phyloP scores from a whole-genome alignment of 2,797 vertebrate species.

The Gila robusta region DNA sequence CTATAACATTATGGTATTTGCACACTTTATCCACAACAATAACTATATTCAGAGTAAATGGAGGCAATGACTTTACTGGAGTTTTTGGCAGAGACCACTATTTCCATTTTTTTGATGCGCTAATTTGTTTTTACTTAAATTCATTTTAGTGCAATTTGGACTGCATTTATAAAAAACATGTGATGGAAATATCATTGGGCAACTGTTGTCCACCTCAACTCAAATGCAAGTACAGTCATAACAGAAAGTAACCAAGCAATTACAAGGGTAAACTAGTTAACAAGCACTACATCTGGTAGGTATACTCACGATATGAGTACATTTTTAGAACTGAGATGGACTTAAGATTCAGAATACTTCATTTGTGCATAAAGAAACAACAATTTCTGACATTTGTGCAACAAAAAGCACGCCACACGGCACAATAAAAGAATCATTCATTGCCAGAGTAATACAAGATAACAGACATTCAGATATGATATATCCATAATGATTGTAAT shows the following conservation, averaged over 20 bases:
- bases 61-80: background rate
- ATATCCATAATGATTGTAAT: constrained; percentile 61
- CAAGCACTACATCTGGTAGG: background rate
- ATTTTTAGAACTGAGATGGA: constrained; percentile 14
- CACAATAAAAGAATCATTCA: constrained; percentile 53
- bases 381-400: constrained; percentile 53
- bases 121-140: background rate
- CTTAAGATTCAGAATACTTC: background rate
- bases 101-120: constrained; percentile 11
- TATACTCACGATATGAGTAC: constrained; percentile 15
- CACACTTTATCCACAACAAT: constrained; percentile 15
- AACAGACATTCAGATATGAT: constrained; percentile 49
- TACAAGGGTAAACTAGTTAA: constrained; percentile 9
- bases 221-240: background rate
- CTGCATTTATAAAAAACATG: background rate
- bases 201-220: background rate
- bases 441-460: constrained; percentile 57
- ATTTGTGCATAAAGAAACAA: constrained; percentile 34
- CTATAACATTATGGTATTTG: constrained; percentile 15
- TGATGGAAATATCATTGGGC: background rate
- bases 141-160: background rate
- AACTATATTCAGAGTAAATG: background rate
- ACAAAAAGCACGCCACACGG: constrained; percentile 64
- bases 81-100: background rate
- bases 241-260: constrained; percentile 8